Conservation (phyloP, 2,113 vertebrate genomes). For the Datnioides undecimradiatus region DNA sequence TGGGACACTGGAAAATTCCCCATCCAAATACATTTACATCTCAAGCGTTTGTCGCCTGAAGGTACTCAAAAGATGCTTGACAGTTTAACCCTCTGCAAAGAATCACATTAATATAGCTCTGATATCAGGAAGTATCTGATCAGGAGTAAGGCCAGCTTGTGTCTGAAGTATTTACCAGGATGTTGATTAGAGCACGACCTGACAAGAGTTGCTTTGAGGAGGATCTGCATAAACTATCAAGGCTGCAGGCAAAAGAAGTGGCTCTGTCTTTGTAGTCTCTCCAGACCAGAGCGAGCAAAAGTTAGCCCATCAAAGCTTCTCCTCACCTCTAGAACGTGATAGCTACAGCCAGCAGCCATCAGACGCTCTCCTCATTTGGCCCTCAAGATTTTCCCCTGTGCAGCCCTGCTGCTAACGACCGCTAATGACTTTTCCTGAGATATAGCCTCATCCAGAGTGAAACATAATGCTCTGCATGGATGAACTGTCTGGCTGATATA, state of each 20-base stretch:
- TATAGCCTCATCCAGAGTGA: constrained; percentile 60
- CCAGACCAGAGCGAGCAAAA: constrained; percentile 24
- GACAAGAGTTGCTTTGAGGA: constrained; percentile 7
- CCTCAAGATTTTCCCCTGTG: constrained; percentile 29
- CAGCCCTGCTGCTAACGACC: constrained; percentile 34
- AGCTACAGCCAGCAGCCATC: constrained; percentile 42
- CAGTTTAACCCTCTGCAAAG: neutral
- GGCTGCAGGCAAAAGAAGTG: constrained; percentile 12
- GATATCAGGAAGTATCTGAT: constrained; percentile 13
- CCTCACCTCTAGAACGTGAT: constrained; percentile 39
- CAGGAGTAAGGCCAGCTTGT: neutral
- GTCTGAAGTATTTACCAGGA: constrained; percentile 22
- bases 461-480: constrained; percentile 56
- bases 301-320: constrained; percentile 48
- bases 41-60: neutral
- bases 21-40: neutral
- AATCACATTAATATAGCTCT: constrained; percentile 5
- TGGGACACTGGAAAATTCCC: neutral
- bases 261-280: constrained; percentile 27
- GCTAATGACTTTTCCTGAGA: constrained; percentile 79
- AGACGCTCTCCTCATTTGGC: constrained; percentile 45
- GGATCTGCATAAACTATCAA: constrained; percentile 37
- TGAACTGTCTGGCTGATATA: constrained; percentile 42
- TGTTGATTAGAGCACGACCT: constrained; percentile 31
- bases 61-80: neutral